Conservation (phyloP, 1,140 invertebrate genomes). For the Antheraea mylitta region DNA sequence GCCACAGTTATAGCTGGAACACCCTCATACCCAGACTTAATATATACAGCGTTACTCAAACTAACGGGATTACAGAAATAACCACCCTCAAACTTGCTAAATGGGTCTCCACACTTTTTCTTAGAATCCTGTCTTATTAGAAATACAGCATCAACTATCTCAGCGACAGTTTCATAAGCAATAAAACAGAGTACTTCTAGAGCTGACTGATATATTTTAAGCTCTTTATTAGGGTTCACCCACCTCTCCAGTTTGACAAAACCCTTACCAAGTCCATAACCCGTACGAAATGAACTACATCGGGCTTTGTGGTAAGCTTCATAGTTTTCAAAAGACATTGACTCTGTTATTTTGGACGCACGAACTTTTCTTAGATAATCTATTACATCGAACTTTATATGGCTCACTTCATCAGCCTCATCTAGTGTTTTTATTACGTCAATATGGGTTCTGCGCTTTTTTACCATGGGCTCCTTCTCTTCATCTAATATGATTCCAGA, state of each 20-base stretch:
- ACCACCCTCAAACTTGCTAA: constrained; percentile 76
- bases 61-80: constrained; percentile 76
- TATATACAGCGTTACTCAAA: constrained; percentile 76
- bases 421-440: constrained; percentile 78
- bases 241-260: constrained; percentile 74
- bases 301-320: constrained; percentile 76
- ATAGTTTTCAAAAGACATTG: constrained; percentile 78
- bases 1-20: constrained; percentile 76
- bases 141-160: constrained; percentile 84
- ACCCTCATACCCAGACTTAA: constrained; percentile 75
- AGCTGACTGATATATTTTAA: constrained; percentile 69
- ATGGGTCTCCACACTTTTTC: constrained; percentile 78
- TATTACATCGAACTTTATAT: constrained; percentile 76
- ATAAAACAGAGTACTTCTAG: constrained; percentile 84
- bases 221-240: constrained; percentile 76
- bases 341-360: constrained; percentile 77
- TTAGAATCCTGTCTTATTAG: constrained; percentile 82
- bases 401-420: constrained; percentile 80
- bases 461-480: constrained; percentile 50
- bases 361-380: constrained; percentile 75
- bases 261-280: constrained; percentile 48
- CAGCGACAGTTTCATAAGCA: constrained; percentile 86
- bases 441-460: constrained; percentile 59
- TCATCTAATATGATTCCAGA: constrained; percentile 49
- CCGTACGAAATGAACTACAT: constrained; percentile 66